Base-by-base conservation (phyloP, 2,113 vertebrate genomes). In the Nesogale talazaci region DNA sequence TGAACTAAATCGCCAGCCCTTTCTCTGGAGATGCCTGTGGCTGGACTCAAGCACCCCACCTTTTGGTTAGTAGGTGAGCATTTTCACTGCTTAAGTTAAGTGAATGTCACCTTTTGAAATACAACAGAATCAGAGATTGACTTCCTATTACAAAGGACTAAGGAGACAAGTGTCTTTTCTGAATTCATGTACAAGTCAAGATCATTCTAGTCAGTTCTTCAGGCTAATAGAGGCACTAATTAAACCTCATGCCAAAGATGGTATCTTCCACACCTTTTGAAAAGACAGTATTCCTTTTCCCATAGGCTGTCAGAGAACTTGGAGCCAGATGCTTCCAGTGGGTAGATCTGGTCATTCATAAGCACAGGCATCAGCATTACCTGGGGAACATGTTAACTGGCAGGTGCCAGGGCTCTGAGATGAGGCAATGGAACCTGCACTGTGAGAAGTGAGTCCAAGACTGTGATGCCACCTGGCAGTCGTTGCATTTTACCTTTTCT, bases 121-220 rank as follows among this genome's bases (percentile, higher is more conserved):
- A 59, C 29, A 36, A 85, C 27, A 59, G 34, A 67, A 74, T 78
- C 20, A 38, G 5, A 52, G 46, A 52, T 12, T 52, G 10, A 52
- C 46, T 52, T 52, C 14, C 2, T 6, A 1, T 67, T 40, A 86
- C 59, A 17, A 38, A 81, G 25, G 61, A 69, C 56, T 19, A 59
- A 0, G 56, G 5, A 82, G 89, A 59, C 67, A 72, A 3, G 17
- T 89, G 52, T 63, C 59, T 61, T 52, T 65, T 69, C 40, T 46
- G 59, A 86, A 87, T 84, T 87, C 78, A 61, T 42, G 31, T 46
- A 52, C 27, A 31, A 82, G 31, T 88, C 72, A 70, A 92, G 36
- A 27, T 74, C 22, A 34, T 10, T 52, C 46, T 56, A 27, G 34
- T 65, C 23, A 61, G 27, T 70, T 59, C n/a, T 27, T 75, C 31